A percentile compares a stretch with the other conserved stretches of the same genome.
These are phyloP conservation scores for Riptortus pedestris DNA, from an alignment of 1,140 invertebrate genomes.

Conservation along the genomic window DNA sequence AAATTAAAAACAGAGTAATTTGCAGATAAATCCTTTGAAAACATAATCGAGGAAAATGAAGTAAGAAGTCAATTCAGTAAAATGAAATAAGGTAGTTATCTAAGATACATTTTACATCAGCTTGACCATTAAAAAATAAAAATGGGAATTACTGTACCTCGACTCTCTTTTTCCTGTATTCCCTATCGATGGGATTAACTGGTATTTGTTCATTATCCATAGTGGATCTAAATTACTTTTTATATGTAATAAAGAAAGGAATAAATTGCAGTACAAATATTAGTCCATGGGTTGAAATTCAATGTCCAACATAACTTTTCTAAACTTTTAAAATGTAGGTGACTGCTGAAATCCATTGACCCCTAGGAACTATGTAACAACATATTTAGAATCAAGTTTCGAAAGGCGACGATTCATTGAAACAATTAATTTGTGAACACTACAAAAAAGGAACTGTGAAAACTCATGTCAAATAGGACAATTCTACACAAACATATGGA, in stretches of 20 bases:
- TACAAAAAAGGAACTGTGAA: no score
- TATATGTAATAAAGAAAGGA: not conserved
- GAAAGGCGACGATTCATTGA: not conserved
- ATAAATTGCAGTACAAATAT: not conserved
- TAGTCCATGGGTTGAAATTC: not conserved
- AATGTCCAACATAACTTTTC: not conserved
- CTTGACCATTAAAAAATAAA: not conserved
- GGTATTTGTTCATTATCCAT: constrained; percentile 13
- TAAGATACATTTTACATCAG: not conserved
- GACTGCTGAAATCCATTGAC: not conserved
- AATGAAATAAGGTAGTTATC: not conserved
- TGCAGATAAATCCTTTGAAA: no score
- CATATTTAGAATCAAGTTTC: not conserved
- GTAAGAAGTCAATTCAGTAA: not conserved
- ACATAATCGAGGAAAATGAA: not conserved
- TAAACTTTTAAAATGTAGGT: not conserved
- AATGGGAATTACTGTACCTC: constrained; percentile 1
- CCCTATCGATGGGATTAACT: not conserved
- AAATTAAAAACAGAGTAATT: not conserved
- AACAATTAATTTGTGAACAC: no score
- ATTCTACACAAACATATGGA: no score
- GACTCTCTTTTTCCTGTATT: constrained; percentile 12
- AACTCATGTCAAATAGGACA: no score
- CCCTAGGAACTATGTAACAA: not conserved
- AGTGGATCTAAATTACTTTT: not conserved